phyloP scores from a whole-genome alignment of 2,113 vertebrate genomes.

The Pipra filicauda region DNA sequence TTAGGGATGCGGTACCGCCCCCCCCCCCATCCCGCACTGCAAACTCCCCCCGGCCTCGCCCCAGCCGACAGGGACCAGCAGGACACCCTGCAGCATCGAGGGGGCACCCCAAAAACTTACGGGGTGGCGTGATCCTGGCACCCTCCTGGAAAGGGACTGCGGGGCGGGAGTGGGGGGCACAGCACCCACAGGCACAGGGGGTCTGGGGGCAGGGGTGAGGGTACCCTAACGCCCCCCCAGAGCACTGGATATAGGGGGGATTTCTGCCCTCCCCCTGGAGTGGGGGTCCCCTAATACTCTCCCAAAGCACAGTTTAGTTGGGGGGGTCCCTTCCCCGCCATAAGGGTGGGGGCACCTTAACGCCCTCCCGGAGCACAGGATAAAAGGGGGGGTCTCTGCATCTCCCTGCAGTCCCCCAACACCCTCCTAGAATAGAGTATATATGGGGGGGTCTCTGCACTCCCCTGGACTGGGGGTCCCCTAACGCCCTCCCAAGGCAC shows the following conservation, averaged over 20 bases:
- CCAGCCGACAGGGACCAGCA: not conserved
- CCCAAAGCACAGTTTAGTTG: too few species aligned
- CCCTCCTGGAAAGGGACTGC: not conserved
- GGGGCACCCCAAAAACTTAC: too few species aligned
- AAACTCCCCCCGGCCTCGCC: not conserved
- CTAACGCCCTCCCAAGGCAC: not conserved
- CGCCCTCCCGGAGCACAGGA: not conserved
- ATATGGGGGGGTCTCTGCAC: not conserved
- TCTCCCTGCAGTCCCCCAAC: too few species aligned
- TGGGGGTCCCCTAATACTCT: not conserved
- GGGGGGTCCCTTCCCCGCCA: too few species aligned
- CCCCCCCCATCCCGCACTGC: not conserved
- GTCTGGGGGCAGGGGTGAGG: not conserved
- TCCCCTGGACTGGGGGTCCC: not conserved
- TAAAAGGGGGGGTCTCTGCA: not conserved
- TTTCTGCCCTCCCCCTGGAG: not conserved
- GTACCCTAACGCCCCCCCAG: too few species aligned
- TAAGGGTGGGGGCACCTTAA: too few species aligned
- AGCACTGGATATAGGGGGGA: accelerated
- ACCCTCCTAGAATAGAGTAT: too few species aligned
- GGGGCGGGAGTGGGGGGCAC: not conserved
- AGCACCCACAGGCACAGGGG: too few species aligned
- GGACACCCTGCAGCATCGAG: accelerated
- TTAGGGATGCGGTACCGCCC: not conserved
- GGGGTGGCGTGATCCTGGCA: too few species aligned